Percentiles rank a stretch among this genome's conserved stretches.
These are phyloP conservation scores for Drosophila saltans DNA, from an alignment of 1,140 invertebrate genomes.

Conservation along the genomic window DNA sequence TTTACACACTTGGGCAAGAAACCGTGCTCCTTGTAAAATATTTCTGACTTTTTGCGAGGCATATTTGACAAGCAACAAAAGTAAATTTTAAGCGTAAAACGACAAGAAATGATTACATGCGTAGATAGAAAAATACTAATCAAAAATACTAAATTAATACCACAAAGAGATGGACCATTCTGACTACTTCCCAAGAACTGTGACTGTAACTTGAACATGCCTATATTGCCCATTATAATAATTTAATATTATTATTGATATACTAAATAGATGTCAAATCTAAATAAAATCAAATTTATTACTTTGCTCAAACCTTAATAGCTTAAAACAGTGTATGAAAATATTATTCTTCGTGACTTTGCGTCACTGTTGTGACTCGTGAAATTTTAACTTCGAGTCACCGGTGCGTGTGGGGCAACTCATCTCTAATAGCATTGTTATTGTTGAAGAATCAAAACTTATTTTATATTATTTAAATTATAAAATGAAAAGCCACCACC, in stretches of 20 bases:
- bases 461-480: neutral
- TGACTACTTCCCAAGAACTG: too few relatives aligned
- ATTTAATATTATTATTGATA: too few relatives aligned
- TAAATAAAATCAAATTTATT: too few relatives aligned
- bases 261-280: too few relatives aligned
- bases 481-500: constrained; percentile 25
- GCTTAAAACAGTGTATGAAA: neutral
- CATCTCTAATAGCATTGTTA: constrained; percentile 12
- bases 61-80: constrained; percentile 20
- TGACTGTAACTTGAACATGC: too few relatives aligned
- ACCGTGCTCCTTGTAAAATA: constrained; percentile 39
- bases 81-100: constrained; percentile 4
- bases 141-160: neutral
- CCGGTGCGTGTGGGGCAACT: neutral
- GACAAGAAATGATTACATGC: neutral
- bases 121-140: neutral
- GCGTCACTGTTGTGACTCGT: neutral
- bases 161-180: neutral
- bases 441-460: neutral
- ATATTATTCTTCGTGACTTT: neutral
- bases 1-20: constrained; percentile 28
- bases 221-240: too few relatives aligned
- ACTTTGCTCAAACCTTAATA: too few relatives aligned
- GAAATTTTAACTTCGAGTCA: neutral
- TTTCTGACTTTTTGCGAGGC: constrained; percentile 45